These are phyloP conservation scores for Sthenelais limicola DNA, from an alignment of 2,888 invertebrate genomes.

Conservation along the genomic window DNA sequence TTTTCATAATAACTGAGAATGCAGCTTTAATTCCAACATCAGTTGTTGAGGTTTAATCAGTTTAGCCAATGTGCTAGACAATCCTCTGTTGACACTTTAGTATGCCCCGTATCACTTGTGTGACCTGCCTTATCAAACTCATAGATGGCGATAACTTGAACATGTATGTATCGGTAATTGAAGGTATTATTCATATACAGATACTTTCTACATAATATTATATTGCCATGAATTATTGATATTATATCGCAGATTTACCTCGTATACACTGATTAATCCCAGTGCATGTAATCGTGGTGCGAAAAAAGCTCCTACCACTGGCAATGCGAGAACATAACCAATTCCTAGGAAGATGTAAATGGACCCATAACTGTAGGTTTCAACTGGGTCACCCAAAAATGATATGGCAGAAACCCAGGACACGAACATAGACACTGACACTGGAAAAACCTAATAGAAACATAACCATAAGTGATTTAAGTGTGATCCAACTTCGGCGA, in stretches of 20 bases:
- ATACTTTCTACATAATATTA: too few relatives aligned
- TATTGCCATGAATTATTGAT: too few relatives aligned
- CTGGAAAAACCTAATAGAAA: constrained; percentile 45
- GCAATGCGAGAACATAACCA: constrained; percentile 43
- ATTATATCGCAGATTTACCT: constrained; percentile 41
- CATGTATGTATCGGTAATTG: background rate
- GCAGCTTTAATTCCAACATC: too few relatives aligned
- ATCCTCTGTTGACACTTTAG: too few relatives aligned
- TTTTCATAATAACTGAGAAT: background rate
- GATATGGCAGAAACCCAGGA: constrained; percentile 48
- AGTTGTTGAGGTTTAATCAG: too few relatives aligned
- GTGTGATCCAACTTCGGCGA: too few relatives aligned
- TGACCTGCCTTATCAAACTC: background rate
- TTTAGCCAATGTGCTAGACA: too few relatives aligned
- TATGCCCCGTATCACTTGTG: too few relatives aligned
- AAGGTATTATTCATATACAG: background rate
- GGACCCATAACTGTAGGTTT: constrained; percentile 46
- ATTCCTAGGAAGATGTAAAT: constrained; percentile 46
- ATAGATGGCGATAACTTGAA: background rate
- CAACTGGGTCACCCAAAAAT: constrained; percentile 49
- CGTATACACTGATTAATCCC: constrained; percentile 47
- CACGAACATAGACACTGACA: constrained; percentile 47
- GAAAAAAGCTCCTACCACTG: constrained; percentile 47
- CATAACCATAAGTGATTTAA: too few relatives aligned
- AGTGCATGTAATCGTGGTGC: constrained; percentile 45